Evolutionary conservation across 2,113 vertebrate genomes (phyloP).

Genomic region (Dicaeum eximium): DNA sequence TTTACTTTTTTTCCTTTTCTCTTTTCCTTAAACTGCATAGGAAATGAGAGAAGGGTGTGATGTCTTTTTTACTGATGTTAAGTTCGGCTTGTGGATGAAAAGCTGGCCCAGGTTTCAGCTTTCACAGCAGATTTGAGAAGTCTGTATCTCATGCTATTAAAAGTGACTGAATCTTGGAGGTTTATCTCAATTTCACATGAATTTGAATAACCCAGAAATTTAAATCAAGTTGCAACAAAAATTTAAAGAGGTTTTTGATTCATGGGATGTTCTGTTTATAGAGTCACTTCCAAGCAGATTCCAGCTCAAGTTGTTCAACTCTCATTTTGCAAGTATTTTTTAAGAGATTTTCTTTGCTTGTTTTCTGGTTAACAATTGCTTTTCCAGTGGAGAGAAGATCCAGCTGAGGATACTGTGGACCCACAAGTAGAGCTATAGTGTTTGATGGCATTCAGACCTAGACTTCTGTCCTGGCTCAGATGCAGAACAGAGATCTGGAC

Average conservation of each 20-base stretch:
- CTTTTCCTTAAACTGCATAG: neutral
- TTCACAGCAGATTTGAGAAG: slow-evolving; percentile 46
- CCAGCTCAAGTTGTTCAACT: neutral
- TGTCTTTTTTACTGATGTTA: neutral
- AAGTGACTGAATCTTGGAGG: slow-evolving; percentile 52
- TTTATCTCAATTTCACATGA: slow-evolving; percentile 33
- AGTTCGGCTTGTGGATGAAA: neutral
- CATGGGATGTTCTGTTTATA: neutral
- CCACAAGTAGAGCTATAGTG: neutral
- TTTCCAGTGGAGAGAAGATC: neutral
- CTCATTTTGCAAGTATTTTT: neutral
- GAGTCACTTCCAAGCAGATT: neutral
- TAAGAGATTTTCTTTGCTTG: neutral
- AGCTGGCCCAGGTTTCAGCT: slow-evolving; percentile 19
- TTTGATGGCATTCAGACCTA: neutral
- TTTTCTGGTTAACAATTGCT: neutral
- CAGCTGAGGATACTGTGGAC: neutral
- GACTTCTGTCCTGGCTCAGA: neutral
- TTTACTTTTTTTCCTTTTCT: neutral
- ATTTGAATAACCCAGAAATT: slow-evolving; percentile 47
- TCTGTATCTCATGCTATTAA: slow-evolving; percentile 47
- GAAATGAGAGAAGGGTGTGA: neutral
- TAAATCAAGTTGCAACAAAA: neutral
- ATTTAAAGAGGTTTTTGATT: neutral
- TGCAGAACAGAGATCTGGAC: neutral